Evolutionary conservation across 2,797 vertebrate genomes (phyloP), one percentile per base, ranked within the genome.

Genomic region (Sebastes kiyomatsui): DNA sequence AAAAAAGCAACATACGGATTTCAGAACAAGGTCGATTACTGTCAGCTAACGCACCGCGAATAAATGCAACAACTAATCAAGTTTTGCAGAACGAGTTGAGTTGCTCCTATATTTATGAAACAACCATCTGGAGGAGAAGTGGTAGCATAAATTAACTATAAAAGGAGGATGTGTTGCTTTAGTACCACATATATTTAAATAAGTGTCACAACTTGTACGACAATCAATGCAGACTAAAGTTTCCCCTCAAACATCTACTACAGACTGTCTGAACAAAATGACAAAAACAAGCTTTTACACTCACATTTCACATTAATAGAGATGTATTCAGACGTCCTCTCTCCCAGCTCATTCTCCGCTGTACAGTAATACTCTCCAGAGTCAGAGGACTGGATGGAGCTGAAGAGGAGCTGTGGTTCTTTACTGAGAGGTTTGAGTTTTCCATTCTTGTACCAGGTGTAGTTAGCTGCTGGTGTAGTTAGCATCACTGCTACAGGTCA

Each of bases 301-400:
- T 81, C 62, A 90, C 88, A 83, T 77, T 38, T 79, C 6, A 88
- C 81, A 32, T 72, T 0, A 25, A 80, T n/a, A 13, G 35, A 38
- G 11, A 0, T 1, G 4, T 2, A 0, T 5, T 52, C 2, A 62
- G 79, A 76, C 7, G 0, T 33, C 0, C 0, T 49, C 33, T 35
- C 33, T 35, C 33, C 60, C 30, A 84, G 67, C 2, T 38, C 0
- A 18, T 86, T 91, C 23, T 73, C 38, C 62, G 80, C 82, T 55
- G 6, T 10, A 59, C 91, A 90, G 55, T 35, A 30, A 80, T 88
- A 90, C 9, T 32, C 2, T 80, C 83, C 87, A 27, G 67, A 79
- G 62, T 83, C 69, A 18, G 66, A 69, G 52, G 64, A 7, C 14
- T n/a, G 67, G 79, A 88, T 70, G 22, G 62, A 71, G 0, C 20